Evolutionary conservation across 1,140 invertebrate species (phyloP).

Genomic region (Heliothis virescens): DNA sequence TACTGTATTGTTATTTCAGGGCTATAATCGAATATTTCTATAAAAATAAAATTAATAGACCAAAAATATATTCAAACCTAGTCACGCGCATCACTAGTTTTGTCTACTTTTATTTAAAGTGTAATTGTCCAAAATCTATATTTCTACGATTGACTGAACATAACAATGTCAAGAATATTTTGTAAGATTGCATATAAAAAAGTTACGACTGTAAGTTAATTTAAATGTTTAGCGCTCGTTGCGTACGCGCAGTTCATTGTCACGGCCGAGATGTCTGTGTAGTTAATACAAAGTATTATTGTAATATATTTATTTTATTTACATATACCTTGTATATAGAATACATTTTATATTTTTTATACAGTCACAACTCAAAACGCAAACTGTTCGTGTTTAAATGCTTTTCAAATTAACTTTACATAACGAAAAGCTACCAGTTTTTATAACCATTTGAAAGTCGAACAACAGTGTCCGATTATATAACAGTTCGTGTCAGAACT

Average conservation of each 20-base stretch:
- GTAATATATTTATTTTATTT: background rate
- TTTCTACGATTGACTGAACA: background rate
- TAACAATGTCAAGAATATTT: constrained; percentile 23
- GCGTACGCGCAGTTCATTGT: constrained; percentile 60
- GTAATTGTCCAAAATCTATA: background rate
- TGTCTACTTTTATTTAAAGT: background rate
- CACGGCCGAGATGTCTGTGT: constrained; percentile 51
- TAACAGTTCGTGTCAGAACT: constrained; percentile 1
- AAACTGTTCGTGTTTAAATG: background rate
- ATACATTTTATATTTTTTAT: no score
- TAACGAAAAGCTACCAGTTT: background rate
- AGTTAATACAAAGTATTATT: constrained; percentile 6
- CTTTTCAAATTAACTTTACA: background rate
- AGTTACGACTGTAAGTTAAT: constrained; percentile 31
- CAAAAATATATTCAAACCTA: background rate
- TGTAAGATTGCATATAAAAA: constrained; percentile 10
- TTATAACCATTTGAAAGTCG: background rate
- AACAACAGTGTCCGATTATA: background rate
- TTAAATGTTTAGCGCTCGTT: constrained; percentile 36
- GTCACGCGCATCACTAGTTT: background rate
- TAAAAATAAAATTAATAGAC: background rate
- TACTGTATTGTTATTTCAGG: no score
- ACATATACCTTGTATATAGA: no score
- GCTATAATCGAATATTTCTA: no score
- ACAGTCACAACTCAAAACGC: no score